Conservation (phyloP, 2,888 invertebrate species). For the Torymus auratus region DNA sequence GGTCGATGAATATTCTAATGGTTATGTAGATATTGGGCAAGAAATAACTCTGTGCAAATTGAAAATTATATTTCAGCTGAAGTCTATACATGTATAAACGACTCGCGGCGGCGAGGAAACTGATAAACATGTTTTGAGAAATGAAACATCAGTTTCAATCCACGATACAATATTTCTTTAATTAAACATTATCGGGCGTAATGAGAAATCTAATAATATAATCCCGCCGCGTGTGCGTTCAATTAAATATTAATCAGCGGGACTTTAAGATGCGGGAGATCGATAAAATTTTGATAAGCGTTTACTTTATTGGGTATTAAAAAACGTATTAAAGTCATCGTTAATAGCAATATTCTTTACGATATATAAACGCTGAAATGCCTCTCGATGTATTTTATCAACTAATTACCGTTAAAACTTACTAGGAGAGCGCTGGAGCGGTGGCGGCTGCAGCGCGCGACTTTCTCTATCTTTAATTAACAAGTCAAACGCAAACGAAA, state of each 20-base stretch:
- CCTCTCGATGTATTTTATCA: conserved; percentile 12
- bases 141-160: neutral
- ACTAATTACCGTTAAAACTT: conserved; percentile 18
- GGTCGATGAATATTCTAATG: no score
- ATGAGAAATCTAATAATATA: conserved; percentile 28
- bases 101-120: neutral
- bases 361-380: neutral
- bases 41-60: no score
- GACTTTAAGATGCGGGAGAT: conserved; percentile 1
- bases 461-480: no score
- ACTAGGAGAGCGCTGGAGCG: no score
- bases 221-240: neutral
- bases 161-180: conserved; percentile 14
- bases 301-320: conserved; percentile 36
- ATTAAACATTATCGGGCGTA: conserved; percentile 4
- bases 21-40: no score
- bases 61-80: no score
- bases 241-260: conserved; percentile 36
- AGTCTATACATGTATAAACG: neutral
- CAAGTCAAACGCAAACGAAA: no score
- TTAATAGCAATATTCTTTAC: conserved; percentile 20
- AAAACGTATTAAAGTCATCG: conserved; percentile 37
- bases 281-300: conserved; percentile 53
- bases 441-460: no score
- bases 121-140: neutral